Evolutionary conservation across 2,113 vertebrate species (phyloP).

Genomic region (Hippocampus abdominalis): DNA sequence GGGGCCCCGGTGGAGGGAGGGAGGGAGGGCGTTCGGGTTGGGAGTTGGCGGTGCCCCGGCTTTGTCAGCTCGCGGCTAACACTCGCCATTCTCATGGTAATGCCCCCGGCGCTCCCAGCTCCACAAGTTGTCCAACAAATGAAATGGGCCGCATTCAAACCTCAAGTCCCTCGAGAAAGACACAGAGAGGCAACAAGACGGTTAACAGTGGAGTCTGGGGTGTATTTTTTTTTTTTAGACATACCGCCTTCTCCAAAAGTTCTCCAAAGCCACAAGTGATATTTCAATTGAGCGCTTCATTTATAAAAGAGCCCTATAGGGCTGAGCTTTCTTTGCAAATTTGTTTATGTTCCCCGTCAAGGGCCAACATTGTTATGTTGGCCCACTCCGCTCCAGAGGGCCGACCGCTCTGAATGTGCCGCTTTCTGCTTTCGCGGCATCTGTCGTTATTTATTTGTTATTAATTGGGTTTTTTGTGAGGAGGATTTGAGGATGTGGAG

Average conservation of each 20-base stretch:
- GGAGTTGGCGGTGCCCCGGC: conserved; percentile 55
- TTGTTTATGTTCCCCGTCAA: conserved; percentile 45
- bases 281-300: conserved; percentile 62
- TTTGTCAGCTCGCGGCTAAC: conserved; percentile 93
- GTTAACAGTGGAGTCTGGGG: conserved; percentile 66
- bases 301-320: conserved; percentile 52
- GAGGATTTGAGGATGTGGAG: not conserved
- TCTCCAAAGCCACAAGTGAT: conserved; percentile 62
- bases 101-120: conserved; percentile 82
- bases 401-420: not conserved
- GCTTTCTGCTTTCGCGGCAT: conserved; percentile 23
- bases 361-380: conserved; percentile 42
- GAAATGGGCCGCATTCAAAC: conserved; percentile 92
- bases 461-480: conserved; percentile 13
- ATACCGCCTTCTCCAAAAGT: conserved; percentile 25
- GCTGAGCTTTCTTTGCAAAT: conserved; percentile 60
- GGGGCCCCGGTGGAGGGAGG: conserved; percentile 74
- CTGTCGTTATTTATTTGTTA: conserved; percentile 58
- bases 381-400: conserved; percentile 38
- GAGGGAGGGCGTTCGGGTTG: conserved; percentile 51
- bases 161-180: conserved; percentile 71
- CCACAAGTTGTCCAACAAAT: conserved; percentile 91
- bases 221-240: conserved; percentile 57
- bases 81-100: conserved; percentile 93
- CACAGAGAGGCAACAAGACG: conserved; percentile 68